Base-by-base conservation (phyloP, 2,113 vertebrate genomes). In the Andinoacara biseriatus region DNA sequence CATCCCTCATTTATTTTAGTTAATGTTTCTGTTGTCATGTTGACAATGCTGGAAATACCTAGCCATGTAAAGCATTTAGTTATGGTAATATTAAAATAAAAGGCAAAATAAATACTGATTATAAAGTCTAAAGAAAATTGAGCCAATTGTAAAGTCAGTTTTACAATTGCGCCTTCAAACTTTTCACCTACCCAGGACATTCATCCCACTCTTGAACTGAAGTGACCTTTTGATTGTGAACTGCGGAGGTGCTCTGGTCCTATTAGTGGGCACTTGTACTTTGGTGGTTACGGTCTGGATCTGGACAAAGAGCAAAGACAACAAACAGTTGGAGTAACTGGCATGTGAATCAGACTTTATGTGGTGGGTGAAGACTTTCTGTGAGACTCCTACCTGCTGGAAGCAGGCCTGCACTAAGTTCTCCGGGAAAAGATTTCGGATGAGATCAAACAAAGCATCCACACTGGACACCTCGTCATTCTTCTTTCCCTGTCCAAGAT, bases 191-290 rank as follows among this genome's bases (percentile, higher is more conserved):
- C 98, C 98, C 90, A 99, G 91, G 78, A 99, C 98, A 13, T 99
- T 99, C 98, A 99, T 99, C 87, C 98, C 98, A 52, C 98, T 96
- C 93, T 99, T 99, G 95, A 98, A 99, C 93, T 99, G 97, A 69
- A 99, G 96, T 18, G 96, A 94, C 84, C 98, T 97, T 91, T 97
- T 99, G 75, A 98, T 85, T 9, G 96, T 92, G 90, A 96, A 90
- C 88, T 97, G 97, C 1, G 93, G 93, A 29, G 94, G 95, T 4
- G 95, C 95, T 0, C 78, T 93, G n/a, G 97, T 97, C 76, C 96
- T 96, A 22, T 98, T 98, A 14, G 96, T 95, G 24, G 96, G 91
- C 81, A 97, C 95, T 40, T 94, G 93, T n/a, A 97, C 95, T 93
- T 96, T 98, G 90, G 96, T 98, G 11, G 94, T 96, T 63, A 99